A percentile compares a stretch with the other conserved stretches of the same genome.
Evolutionary conservation across 2,888 invertebrate species (phyloP).

Genomic region (Drosophila mettleri): DNA sequence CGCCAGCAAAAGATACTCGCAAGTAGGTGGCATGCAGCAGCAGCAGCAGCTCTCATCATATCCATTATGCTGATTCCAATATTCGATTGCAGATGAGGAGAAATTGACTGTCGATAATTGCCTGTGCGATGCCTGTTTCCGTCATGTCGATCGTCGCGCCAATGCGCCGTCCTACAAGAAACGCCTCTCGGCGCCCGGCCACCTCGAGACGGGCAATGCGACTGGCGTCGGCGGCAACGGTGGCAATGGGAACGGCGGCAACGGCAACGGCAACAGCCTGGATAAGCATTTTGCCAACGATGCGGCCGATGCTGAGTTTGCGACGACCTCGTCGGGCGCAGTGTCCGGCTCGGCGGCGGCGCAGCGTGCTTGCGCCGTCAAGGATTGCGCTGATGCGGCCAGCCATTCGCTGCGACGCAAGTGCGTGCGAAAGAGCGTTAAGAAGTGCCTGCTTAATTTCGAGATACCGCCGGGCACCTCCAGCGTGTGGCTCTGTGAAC

Average conservation of each 20-base stretch:
- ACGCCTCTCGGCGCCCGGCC: conserved; percentile 84
- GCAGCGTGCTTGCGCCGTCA: conserved; percentile 87
- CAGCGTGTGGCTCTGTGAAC: conserved; percentile 89
- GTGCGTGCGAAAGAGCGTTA: conserved; percentile 90
- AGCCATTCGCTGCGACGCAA: conserved; percentile 89
- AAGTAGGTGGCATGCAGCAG: conserved; percentile 86
- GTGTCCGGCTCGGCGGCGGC: conserved; percentile 24
- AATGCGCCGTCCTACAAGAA: conserved; percentile 90
- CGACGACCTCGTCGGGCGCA: conserved; percentile 27
- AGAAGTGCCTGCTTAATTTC: conserved; percentile 88
- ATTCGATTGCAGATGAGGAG: conserved; percentile 88
- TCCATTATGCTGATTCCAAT: not conserved
- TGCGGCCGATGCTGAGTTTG: conserved; percentile 39
- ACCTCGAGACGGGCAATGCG: conserved; percentile 61
- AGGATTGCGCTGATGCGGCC: conserved; percentile 87
- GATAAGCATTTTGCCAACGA: conserved; percentile 51
- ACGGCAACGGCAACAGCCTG: conserved; percentile 24
- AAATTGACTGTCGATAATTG: conserved; percentile 93
- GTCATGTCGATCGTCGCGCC: conserved; percentile 93
- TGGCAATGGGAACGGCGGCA: not conserved
- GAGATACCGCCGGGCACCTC: conserved; percentile 87
- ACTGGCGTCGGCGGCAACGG: not conserved
- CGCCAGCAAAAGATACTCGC: conserved; percentile 92
- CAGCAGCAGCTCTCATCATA: too few relatives aligned
- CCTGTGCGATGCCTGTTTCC: conserved; percentile 94